Evolutionary conservation across 2,113 vertebrate species (phyloP), one percentile per base, ranked within the genome.

Genomic region (Pseudonaja textilis): DNA sequence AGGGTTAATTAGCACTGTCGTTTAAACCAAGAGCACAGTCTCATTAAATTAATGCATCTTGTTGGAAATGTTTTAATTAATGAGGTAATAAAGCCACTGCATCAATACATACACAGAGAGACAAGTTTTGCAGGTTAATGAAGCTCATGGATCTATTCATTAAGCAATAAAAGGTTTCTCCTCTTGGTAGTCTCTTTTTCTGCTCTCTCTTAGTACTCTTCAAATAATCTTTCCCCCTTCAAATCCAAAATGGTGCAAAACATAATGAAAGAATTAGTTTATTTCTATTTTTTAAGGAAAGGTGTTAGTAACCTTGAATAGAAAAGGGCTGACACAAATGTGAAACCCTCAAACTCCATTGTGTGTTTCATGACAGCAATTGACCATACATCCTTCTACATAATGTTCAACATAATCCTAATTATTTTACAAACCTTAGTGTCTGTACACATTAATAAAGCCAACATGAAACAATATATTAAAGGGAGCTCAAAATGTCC

Each of bases 1-100:
- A 89, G 94, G 97, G 96, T 96, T 98, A 97, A 97, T 98, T 97
- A 97, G 95, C 87, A 93, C 92, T 96, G 95, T 96, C 94, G 89
- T 96, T 97, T 96, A 96, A 96, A 95, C 89, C 95, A 92, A 95
- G 94, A 93, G 92, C 95, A 54, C 18, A 93, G 94, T 95, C 91
- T 89, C 96, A 93, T 95, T 96, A 97, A 96, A 95, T 92, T 56
- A 96, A 96, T 95, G 90, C 93, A 92, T 96, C 96, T 96, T 94
- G 95, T 93, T 97, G 95, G 96, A 92, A 94, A 92, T 90, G 90
- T 87, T 95, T 97, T 97, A 96, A 97, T 97, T 97, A 97, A 97
- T 97, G 96, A 97, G 95, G 93, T 96, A 96, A 95, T 93, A 96
- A 97, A 96, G 93, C 45, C 9, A 25, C 91, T 94, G 47, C 61